Conservation (phyloP, 2,797 vertebrate genomes). For the Bufotes viridis region DNA sequence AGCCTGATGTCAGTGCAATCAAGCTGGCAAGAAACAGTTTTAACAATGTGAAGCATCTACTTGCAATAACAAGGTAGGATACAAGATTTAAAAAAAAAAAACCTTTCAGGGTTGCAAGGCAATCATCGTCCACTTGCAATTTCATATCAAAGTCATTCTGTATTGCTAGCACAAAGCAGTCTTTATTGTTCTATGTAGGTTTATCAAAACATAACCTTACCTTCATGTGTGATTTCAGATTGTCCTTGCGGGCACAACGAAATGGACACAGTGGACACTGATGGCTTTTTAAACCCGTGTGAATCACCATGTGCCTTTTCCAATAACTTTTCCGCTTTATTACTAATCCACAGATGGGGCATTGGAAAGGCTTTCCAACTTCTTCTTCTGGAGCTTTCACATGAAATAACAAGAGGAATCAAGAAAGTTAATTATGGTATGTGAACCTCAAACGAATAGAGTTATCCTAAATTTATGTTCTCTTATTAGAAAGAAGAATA, state of each 20-base stretch:
- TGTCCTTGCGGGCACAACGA: slow-evolving; percentile 99
- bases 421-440: neutral
- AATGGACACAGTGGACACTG: slow-evolving; percentile 98
- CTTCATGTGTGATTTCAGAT: slow-evolving; percentile 99
- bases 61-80: slow-evolving; percentile 13
- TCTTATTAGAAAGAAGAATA: no score
- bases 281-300: slow-evolving; percentile 99
- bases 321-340: slow-evolving; percentile 99
- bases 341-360: slow-evolving; percentile 97
- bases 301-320: slow-evolving; percentile 99
- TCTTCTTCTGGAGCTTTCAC: slow-evolving; percentile 90
- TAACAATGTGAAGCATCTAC: slow-evolving; percentile 24
- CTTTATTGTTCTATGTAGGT: neutral
- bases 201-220: slow-evolving; percentile 73
- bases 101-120: slow-evolving; percentile 9
- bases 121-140: slow-evolving; percentile 25
- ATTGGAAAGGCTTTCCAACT: slow-evolving; percentile 97
- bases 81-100: neutral
- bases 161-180: slow-evolving; percentile 21
- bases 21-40: slow-evolving; percentile 13
- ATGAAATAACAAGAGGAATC: slow-evolving; percentile 25
- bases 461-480: neutral
- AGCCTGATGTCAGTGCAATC: slow-evolving; percentile 16
- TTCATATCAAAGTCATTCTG: slow-evolving; percentile 35
- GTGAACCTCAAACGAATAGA: neutral